phyloP scores from a whole-genome alignment of 2,113 vertebrate genomes.

The Psilopsiagon aymara region DNA sequence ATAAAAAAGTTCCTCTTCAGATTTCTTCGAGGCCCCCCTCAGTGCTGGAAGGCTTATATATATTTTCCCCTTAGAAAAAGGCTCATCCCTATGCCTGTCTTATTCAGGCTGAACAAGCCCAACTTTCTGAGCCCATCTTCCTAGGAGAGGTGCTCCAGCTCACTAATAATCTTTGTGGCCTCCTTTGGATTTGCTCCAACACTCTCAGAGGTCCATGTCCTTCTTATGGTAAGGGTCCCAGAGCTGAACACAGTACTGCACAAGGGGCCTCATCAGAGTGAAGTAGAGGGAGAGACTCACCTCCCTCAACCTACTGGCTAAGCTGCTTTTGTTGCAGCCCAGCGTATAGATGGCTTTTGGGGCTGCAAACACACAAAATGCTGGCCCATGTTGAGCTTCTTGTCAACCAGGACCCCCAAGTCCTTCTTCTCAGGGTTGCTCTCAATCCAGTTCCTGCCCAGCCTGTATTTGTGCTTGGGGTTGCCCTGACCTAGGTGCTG shows the following conservation, averaged over 20 bases:
- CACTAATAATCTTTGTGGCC: background rate
- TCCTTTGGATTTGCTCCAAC: background rate
- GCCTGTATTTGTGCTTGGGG: background rate
- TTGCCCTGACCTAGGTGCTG: background rate
- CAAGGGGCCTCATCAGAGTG: background rate
- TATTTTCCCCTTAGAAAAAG: background rate
- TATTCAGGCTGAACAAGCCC: background rate
- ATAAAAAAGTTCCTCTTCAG: background rate
- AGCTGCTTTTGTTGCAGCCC: background rate
- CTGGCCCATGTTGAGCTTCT: background rate
- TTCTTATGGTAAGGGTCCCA: background rate
- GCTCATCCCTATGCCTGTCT: background rate
- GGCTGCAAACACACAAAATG: background rate
- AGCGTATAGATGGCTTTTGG: background rate
- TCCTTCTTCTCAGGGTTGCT: background rate
- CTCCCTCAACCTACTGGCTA: background rate
- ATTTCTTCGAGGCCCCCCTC: background rate
- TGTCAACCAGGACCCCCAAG: background rate
- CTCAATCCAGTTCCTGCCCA: background rate
- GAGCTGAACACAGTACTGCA: background rate
- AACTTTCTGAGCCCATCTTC: background rate
- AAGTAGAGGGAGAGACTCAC: background rate
- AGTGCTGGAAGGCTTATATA: background rate
- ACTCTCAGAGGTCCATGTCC: background rate
- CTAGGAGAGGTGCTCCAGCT: background rate